Evolutionary conservation across 2,888 invertebrate species (phyloP).

Genomic region (Cacoxenus indagator): DNA sequence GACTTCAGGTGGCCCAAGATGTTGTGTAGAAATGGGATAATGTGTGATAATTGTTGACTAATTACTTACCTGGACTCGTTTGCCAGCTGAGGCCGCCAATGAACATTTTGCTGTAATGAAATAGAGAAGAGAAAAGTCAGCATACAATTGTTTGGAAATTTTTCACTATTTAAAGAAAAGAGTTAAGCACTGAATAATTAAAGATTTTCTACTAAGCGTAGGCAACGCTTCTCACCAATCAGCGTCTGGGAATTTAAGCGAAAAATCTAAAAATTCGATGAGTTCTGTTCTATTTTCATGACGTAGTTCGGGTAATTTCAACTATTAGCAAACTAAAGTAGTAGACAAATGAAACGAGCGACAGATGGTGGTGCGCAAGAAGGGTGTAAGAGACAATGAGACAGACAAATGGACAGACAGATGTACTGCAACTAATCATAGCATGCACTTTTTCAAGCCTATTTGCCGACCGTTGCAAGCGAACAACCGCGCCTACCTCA

Average conservation of each 20-base stretch:
- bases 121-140: slow-evolving; percentile 65
- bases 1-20: neutral
- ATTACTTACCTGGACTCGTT: slow-evolving; percentile 96
- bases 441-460: neutral
- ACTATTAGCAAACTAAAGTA: neutral
- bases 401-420: neutral
- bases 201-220: too few relatives aligned
- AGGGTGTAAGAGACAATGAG: too few relatives aligned
- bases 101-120: slow-evolving; percentile 98
- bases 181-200: neutral
- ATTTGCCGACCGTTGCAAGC: neutral
- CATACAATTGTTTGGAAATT: too few relatives aligned
- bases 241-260: too few relatives aligned
- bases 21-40: neutral
- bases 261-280: too few relatives aligned
- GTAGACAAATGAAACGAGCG: neutral
- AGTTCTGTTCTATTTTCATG: neutral
- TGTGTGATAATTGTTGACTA: slow-evolving; percentile 8
- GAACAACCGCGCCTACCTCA: neutral
- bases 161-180: neutral
- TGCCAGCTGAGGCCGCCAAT: slow-evolving; percentile 99
- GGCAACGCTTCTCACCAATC: too few relatives aligned
- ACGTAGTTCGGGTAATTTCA: neutral
- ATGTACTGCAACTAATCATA: neutral
- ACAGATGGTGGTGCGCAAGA: too few relatives aligned